A percentile compares a stretch with the other conserved stretches of the same genome.
Evolutionary conservation across 2,797 vertebrate species (phyloP).

Genomic region (Toxotes lorentzi): DNA sequence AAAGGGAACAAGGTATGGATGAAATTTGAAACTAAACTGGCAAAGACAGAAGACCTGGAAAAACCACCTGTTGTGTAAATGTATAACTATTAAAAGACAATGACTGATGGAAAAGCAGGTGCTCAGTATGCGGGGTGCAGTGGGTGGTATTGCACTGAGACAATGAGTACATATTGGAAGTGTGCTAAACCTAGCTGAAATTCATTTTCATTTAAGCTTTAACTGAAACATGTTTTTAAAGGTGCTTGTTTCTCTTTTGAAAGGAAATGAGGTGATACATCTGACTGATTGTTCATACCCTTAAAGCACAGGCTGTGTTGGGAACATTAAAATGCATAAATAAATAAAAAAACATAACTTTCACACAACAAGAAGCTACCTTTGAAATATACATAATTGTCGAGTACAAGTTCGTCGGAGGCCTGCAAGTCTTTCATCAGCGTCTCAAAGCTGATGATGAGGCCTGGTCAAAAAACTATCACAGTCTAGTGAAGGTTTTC

Average conservation of each 20-base stretch:
- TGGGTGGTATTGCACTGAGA: not conserved
- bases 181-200: not conserved
- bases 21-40: slow-evolving; percentile 20
- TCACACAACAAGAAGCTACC: slow-evolving; percentile 71
- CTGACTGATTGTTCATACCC: not conserved
- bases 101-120: slow-evolving; percentile 18
- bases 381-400: slow-evolving; percentile 84
- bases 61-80: slow-evolving; percentile 17
- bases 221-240: not conserved
- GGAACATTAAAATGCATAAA: not conserved
- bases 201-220: slow-evolving; percentile 17
- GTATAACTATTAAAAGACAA: slow-evolving; percentile 13
- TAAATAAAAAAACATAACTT: not conserved
- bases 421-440: slow-evolving; percentile 52
- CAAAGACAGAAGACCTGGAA: slow-evolving; percentile 25
- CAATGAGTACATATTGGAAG: not conserved
- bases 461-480: slow-evolving; percentile 53
- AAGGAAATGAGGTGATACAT: slow-evolving; percentile 1
- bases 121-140: not conserved
- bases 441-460: slow-evolving; percentile 27
- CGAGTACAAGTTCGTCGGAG: slow-evolving; percentile 81
- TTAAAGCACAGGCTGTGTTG: not conserved
- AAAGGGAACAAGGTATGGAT: slow-evolving; percentile 8
- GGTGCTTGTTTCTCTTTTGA: not conserved
- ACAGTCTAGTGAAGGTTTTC: slow-evolving; percentile 27